Conservation (phyloP, 2,113 vertebrate species). For the Myiopsitta monachus region DNA sequence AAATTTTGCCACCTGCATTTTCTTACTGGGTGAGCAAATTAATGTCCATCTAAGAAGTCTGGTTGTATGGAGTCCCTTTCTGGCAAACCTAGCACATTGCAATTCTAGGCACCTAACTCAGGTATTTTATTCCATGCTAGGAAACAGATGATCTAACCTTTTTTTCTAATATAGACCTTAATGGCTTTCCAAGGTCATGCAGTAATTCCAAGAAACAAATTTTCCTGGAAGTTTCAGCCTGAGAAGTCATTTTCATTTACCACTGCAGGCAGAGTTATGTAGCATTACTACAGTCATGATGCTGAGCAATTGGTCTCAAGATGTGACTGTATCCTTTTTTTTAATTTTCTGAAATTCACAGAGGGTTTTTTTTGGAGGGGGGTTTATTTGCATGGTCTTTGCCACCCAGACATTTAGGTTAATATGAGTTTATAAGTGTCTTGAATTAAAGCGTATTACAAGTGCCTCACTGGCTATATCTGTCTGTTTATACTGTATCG, state of each 20-base stretch:
- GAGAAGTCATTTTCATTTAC: neutral
- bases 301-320: neutral
- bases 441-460: neutral
- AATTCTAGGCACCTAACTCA: neutral
- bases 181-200: neutral
- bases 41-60: neutral
- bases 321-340: neutral
- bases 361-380: fast-evolving
- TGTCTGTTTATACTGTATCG: neutral
- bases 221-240: neutral
- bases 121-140: neutral
- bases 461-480: neutral
- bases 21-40: neutral
- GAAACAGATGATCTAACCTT: neutral
- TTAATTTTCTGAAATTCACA: neutral
- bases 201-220: neutral
- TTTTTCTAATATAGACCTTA: neutral
- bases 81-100: neutral
- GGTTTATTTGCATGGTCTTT: neutral
- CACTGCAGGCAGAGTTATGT: neutral
- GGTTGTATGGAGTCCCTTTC: neutral
- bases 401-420: neutral
- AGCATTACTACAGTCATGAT: neutral
- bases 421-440: neutral
- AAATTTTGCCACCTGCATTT: neutral